Base-by-base conservation (phyloP, 2,113 vertebrate species). In the Prunella fulvescens region DNA sequence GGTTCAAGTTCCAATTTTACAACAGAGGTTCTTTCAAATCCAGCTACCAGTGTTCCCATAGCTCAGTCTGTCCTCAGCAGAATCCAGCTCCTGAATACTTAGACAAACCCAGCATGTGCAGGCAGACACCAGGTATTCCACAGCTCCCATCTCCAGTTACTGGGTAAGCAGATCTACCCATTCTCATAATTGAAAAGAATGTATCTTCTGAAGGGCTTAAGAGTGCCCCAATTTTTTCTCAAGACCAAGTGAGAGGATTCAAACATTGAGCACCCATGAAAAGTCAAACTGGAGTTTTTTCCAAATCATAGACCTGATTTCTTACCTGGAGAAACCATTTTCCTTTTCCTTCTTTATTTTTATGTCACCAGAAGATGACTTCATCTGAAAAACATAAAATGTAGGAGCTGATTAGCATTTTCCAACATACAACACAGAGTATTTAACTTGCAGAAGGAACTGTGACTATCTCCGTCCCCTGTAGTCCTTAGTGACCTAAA, bases 261-360 rank as follows among this genome's bases (percentile, higher is more conserved):
- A 76, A 74, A 76, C 29, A 71, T 23, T 24, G 25, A 86, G 25
- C 37, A 80, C 22, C 18, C 19, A 60, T 8, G 7, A 50, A 42
- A 71, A 73, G 60, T 26, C 19, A 22, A 92, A 60, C 29, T 71
- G 48, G 13, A 78, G 16, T 24, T 60, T 91, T 48, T 82, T 81
- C 13, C 22, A 86, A 25, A 69, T 42, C 35, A 47, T 3, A 35
- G 20, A 78, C 18, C 14, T 4, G 6, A 31, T 31, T 61, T 67
- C 97, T 97, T 98, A 99, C 99, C 99, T 99, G 56, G 98, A 98
- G 92, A 99, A 99, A 57, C 99, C 99, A 97, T 99, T 99, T 98
- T 99, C 99, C 84, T 99, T 99, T 96, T 99, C 99, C 73, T 98
- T 98, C 97, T 99, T 99, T 92, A 98, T 97, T 97, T 99, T 99